Evolutionary conservation across 2,797 vertebrate genomes (phyloP), one percentile per base, ranked within the genome.

Genomic region (Pelochelys cantorii): DNA sequence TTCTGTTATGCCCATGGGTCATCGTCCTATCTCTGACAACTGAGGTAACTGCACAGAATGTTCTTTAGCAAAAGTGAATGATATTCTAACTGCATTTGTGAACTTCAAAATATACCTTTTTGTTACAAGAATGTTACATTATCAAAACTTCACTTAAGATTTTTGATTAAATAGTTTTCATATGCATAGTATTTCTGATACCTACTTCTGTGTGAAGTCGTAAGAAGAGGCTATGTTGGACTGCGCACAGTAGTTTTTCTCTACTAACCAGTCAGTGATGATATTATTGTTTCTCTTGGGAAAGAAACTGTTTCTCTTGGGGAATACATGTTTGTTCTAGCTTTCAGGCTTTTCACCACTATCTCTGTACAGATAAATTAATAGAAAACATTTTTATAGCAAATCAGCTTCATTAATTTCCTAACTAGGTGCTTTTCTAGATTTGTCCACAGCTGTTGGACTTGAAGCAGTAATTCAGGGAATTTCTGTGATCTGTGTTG

Each of bases 1-100:
- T 98, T 27, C 98, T 99, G n/a, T 98, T 99, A 94, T 98, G 99
- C 91, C 99, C 99, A 1, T 99, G 99, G 99, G 99, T 99, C 93
- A 93, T 99, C 71, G 98, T 99, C 91, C 98, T 99, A 79, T 99
- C 99, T 82, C 97, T 98, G 34, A 99, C 99, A 92, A 99, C 99
- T 71, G 99, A 99, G 97, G 99, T 99, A 98, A 98, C 97, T 81
- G 3, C 34, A 84, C 90, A 62, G 57, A 79, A n/a, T 84, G 12
- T 6, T 68, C 37, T n/a, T 71, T 85, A 94, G 20, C 90, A 90
- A 95, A 96, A 81, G 37, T 11, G 48, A 12, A n/a, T 85, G 0
- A 6, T 48, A 93, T 95, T 74, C 86, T 90, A 86, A 34, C 60
- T 56, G 27, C 42, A 34, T 4, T 93, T 95, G 11, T 20, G 71